A percentile compares a stretch with the other conserved stretches of the same genome.
phyloP scores from a whole-genome alignment of 2,113 vertebrate species.

The Pangasianodon hypophthalmus region DNA sequence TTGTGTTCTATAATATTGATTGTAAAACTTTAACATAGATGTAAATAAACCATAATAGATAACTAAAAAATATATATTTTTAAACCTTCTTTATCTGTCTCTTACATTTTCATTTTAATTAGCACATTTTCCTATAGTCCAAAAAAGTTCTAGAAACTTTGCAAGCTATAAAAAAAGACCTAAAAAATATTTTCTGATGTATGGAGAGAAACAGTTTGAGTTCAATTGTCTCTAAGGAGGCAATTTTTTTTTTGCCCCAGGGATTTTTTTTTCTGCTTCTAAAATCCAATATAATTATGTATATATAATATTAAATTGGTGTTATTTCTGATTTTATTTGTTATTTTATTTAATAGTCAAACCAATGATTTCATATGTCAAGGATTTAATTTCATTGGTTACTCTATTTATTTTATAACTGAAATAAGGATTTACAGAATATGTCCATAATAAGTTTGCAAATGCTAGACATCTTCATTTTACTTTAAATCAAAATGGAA shows the following conservation, averaged over 20 bases:
- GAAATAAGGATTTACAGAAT: neutral
- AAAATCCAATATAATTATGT: neutral
- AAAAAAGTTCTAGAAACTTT: neutral
- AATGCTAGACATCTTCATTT: neutral
- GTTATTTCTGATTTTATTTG: neutral
- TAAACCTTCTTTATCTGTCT: neutral
- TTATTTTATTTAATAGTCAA: neutral
- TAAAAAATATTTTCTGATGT: neutral
- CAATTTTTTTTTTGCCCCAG: neutral
- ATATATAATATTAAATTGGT: neutral
- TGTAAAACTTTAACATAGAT: neutral
- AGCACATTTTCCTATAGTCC: neutral
- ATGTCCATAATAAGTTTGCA: neutral
- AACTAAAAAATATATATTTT: neutral
- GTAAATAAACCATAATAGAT: neutral
- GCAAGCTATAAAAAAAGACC: neutral
- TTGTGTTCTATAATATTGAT: neutral
- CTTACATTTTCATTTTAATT: neutral
- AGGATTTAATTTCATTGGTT: neutral
- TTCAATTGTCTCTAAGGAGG: neutral
- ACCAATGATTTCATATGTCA: neutral
- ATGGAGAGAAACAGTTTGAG: neutral
- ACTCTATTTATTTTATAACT: neutral
- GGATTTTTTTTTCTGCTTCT: neutral
- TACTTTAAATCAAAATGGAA: neutral